phyloP scores from a whole-genome alignment of 2,797 vertebrate species.

The Leuciscus waleckii region DNA sequence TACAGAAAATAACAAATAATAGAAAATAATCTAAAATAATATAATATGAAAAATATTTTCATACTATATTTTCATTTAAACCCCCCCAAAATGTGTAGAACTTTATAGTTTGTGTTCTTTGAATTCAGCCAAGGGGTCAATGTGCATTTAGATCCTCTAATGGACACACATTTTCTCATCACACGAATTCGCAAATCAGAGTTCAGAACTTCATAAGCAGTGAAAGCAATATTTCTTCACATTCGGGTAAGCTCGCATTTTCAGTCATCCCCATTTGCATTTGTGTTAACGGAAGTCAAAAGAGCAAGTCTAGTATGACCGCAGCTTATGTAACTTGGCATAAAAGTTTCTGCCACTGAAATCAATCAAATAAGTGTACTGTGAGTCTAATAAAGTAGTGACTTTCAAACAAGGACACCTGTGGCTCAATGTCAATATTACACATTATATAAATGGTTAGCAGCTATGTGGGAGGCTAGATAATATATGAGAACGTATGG shows the following conservation, averaged over 20 bases:
- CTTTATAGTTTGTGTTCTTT: background rate
- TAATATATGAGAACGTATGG: constrained; percentile 15
- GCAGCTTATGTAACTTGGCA: background rate
- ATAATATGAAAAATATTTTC: background rate
- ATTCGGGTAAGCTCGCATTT: background rate
- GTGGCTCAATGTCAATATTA: constrained; percentile 24
- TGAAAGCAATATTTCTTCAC: background rate
- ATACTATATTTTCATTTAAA: background rate
- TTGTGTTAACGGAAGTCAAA: background rate
- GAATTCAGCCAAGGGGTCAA: background rate
- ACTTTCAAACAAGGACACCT: constrained; percentile 25
- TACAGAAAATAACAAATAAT: background rate
- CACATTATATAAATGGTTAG: constrained; percentile 19
- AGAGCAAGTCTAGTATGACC: background rate
- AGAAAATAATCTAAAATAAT: background rate
- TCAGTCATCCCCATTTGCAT: background rate
- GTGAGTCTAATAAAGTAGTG: background rate
- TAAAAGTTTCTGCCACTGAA: background rate
- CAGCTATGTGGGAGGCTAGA: constrained; percentile 21
- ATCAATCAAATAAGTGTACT: background rate
- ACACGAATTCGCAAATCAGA: background rate
- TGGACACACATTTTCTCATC: background rate
- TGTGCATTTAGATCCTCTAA: background rate
- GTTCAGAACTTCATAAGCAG: background rate
- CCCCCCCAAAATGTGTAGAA: background rate